Base-by-base conservation (phyloP, 2,113 vertebrate species). In the Aphelocoma coerulescens region DNA sequence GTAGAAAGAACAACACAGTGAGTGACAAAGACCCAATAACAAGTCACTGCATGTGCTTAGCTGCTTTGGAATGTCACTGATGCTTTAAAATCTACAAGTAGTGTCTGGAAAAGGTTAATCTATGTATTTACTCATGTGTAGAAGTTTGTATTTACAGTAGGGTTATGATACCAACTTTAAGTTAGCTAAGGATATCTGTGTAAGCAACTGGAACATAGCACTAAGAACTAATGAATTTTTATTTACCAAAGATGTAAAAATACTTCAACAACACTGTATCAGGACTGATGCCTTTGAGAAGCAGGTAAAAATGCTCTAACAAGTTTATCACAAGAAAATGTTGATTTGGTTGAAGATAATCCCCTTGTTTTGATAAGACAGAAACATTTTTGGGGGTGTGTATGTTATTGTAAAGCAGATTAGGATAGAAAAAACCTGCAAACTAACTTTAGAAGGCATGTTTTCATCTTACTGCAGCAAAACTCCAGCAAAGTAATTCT, bases 131-230 rank as follows among this genome's bases (percentile, higher is more conserved):
- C 90, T 96, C 52, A 35, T 87, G 93, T 95, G 95, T 91, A 97
- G 95, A 97, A 98, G 95, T 98, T 98, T 97, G 94, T 98, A 92
- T 98, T 98, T 98, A 98, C 97, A 97, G 73, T 96, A 96, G 94
- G 78, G 90, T 97, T 98, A 98, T 95, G 93, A 97, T 97, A 96
- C 94, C 96, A 95, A 97, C 96, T 98, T 97, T 86, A 97, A 97
- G 95, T 96, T 96, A 98, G 96, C 96, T 94, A 97, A 97, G 96
- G 79, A 35, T 97, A 93, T 95, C 94, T 97, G 88, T 79, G 95
- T 92, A 98, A 97, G 96, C 94, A 97, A 85, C 65, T 95, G 90
- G 95, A 98, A 98, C 95, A 96, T 0, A 94, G 89, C 96, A 93
- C 86, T 90, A 86, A 93, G 95, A 97, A 97, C 86, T 97, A 97